Evolutionary conservation across 2,113 vertebrate species (phyloP).

Genomic region (Paramormyrops kingsleyae): DNA sequence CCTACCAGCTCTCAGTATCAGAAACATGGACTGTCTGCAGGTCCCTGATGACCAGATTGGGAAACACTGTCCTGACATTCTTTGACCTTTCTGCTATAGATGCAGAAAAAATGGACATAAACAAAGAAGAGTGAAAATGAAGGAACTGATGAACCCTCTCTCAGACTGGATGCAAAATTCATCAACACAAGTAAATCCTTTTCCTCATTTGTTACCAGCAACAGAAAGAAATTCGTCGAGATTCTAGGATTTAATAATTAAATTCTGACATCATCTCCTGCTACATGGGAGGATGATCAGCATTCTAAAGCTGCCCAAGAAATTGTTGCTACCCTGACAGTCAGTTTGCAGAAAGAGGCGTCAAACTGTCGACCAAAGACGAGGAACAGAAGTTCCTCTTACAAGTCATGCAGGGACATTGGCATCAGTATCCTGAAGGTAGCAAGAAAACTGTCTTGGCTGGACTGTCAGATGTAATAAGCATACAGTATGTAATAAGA

Average conservation of each 20-base stretch:
- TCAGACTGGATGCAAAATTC: not conserved
- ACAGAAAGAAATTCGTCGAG: not conserved
- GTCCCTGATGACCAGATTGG: not conserved
- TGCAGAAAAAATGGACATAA: not conserved
- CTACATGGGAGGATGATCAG: not conserved
- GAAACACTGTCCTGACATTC: not conserved
- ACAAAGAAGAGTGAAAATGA: not conserved
- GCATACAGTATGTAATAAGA: too few species aligned
- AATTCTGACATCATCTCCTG: not conserved
- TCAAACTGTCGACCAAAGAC: not conserved
- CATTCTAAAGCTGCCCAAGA: not conserved
- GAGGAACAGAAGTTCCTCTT: not conserved
- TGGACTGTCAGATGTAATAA: not conserved
- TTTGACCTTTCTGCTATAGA: not conserved
- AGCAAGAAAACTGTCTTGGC: not conserved
- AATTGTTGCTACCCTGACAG: not conserved
- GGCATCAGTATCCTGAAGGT: not conserved
- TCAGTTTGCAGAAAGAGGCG: not conserved
- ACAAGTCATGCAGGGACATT: not conserved
- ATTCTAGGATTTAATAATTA: not conserved
- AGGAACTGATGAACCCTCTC: not conserved
- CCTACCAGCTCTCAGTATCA: not conserved
- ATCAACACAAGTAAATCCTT: not conserved
- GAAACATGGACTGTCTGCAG: not conserved
- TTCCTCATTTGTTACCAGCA: not conserved